These are phyloP conservation scores for Lasiurus cinereus DNA, from an alignment of 2,113 vertebrate genomes.

Conservation along the genomic window DNA sequence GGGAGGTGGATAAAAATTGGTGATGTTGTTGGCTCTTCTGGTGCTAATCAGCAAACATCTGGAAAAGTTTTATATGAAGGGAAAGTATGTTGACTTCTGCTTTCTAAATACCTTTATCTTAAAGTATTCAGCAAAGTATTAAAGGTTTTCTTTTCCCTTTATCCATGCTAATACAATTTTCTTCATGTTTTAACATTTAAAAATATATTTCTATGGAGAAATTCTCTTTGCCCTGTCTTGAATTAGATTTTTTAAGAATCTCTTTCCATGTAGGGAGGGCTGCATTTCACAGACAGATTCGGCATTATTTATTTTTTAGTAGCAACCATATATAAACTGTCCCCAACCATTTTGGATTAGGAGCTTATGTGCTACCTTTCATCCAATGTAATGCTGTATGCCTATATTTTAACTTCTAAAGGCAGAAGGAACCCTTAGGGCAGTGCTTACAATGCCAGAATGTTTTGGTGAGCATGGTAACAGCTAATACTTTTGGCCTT, in stretches of 20 bases:
- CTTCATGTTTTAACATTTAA: constrained; percentile 26
- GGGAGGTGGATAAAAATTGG: constrained; percentile 97
- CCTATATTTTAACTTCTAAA: constrained; percentile 39
- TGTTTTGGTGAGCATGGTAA: constrained; percentile 6
- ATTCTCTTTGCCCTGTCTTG: not conserved
- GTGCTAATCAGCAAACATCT: constrained; percentile 94
- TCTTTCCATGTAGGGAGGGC: not conserved
- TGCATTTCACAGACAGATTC: not conserved
- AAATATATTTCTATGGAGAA: constrained; percentile 34
- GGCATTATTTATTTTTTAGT: constrained; percentile 10
- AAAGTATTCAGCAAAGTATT: constrained; percentile 36
- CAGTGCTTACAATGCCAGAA: not conserved
- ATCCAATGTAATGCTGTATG: constrained; percentile 28
- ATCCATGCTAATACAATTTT: constrained; percentile 34
- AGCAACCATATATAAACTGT: not conserved
- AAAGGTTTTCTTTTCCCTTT: constrained; percentile 43
- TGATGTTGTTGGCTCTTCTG: constrained; percentile 97
- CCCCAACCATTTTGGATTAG: not conserved
- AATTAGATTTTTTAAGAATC: not conserved
- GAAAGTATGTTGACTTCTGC: constrained; percentile 90
- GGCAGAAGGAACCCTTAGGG: not conserved
- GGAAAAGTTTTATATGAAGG: constrained; percentile 97
- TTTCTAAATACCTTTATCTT: constrained; percentile 53
- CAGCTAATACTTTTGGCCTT: constrained; percentile 10
- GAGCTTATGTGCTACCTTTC: not conserved